phyloP scores from a whole-genome alignment of 2,797 vertebrate genomes.

The Spondyliosoma cantharus region DNA sequence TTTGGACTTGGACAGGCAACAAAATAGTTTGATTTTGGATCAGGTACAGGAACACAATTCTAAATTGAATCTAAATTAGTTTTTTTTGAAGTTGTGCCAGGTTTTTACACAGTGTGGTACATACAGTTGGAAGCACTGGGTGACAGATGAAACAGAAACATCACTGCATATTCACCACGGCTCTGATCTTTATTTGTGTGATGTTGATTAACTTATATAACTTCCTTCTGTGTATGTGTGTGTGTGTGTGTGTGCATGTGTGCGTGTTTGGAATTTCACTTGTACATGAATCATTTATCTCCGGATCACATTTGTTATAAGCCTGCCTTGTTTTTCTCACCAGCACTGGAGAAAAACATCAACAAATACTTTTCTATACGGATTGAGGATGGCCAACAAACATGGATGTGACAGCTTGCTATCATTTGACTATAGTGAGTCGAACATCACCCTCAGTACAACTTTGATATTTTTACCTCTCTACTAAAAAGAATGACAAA shows the following conservation, averaged over 20 bases:
- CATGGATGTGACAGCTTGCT: slow-evolving; percentile 4
- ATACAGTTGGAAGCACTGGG: slow-evolving; percentile 40
- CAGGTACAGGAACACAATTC: not conserved
- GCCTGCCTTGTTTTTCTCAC: slow-evolving; percentile 16
- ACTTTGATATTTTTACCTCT: not conserved
- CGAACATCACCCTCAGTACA: not conserved
- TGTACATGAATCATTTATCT: slow-evolving; percentile 59
- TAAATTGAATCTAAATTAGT: slow-evolving; percentile 16
- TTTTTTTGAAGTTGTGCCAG: slow-evolving; percentile 28
- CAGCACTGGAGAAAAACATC: not conserved
- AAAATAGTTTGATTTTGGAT: slow-evolving; percentile 1
- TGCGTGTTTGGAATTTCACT: slow-evolving; percentile 27
- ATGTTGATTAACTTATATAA: slow-evolving; percentile 44
- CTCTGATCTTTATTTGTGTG: slow-evolving; percentile 56
- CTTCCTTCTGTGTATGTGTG: slow-evolving; percentile 9
- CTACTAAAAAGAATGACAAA: not conserved
- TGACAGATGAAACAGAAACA: slow-evolving; percentile 60
- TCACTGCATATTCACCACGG: slow-evolving; percentile 51
- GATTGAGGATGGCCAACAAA: not conserved
- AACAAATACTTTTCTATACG: not conserved
- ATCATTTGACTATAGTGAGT: not conserved
- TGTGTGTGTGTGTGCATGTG: slow-evolving; percentile 1
- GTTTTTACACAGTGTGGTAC: slow-evolving; percentile 13
- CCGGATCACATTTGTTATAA: slow-evolving; percentile 39
- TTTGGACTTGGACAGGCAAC: not conserved